Evolutionary conservation across 2,113 vertebrate species (phyloP).

Genomic region (Collichthys lucidus): DNA sequence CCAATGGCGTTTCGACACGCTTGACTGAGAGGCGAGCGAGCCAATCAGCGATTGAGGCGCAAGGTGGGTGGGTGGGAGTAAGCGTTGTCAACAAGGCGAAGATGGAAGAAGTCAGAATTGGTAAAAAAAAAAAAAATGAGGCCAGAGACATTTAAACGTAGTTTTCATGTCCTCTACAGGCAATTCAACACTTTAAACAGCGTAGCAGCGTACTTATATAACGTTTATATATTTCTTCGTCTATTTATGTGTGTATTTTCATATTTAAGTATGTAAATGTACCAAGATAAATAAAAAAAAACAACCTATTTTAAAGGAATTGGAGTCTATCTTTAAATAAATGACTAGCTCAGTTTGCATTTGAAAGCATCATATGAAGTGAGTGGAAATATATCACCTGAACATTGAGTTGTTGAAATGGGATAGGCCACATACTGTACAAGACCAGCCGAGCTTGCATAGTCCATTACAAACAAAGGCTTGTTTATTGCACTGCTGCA

Average conservation of each 20-base stretch:
- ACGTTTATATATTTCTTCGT: not conserved
- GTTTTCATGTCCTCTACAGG: not conserved
- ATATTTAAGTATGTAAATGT: too few relatives aligned
- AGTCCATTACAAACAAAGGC: slow-evolving; percentile 51
- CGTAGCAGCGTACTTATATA: too few relatives aligned
- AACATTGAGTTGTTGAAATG: not conserved
- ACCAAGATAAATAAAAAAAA: not conserved
- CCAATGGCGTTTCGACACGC: slow-evolving; percentile 63
- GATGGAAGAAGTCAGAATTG: slow-evolving; percentile 52
- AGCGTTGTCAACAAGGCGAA: slow-evolving; percentile 79
- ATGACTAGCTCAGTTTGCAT: not conserved
- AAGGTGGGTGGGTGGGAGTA: slow-evolving; percentile 42
- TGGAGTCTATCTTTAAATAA: not conserved
- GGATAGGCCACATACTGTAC: not conserved
- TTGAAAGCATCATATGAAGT: not conserved
- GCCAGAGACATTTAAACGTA: not conserved
- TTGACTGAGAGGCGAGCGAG: slow-evolving; percentile 39
- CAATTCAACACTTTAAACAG: too few relatives aligned
- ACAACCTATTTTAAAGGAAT: not conserved
- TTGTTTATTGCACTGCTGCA: slow-evolving; percentile 43
- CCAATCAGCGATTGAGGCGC: slow-evolving; percentile 58
- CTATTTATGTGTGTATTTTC: not conserved
- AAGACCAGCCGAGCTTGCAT: not conserved
- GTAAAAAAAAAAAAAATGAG: slow-evolving; percentile 45
- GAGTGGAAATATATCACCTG: slow-evolving; percentile 3